These are phyloP conservation scores for Atta cephalotes DNA, from an alignment of 1,140 invertebrate species.

Conservation along the genomic window DNA sequence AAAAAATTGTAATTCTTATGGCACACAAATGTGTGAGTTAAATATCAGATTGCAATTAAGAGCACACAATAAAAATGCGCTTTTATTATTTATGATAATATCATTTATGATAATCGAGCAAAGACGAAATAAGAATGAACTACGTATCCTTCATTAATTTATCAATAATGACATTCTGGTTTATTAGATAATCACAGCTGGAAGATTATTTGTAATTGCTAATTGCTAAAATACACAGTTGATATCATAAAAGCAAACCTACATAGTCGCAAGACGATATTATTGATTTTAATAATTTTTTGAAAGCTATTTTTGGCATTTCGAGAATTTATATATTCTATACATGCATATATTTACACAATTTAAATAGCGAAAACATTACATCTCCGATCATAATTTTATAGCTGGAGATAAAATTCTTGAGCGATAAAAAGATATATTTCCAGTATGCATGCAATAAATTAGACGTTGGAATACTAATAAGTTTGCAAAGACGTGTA, in stretches of 20 bases:
- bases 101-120: conserved; percentile 57
- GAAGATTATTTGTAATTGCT: conserved; percentile 78
- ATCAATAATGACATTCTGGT: conserved; percentile 70
- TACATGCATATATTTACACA: background rate
- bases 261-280: conserved; percentile 54
- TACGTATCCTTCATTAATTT: conserved; percentile 54
- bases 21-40: background rate
- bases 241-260: conserved; percentile 34
- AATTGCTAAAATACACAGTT: conserved; percentile 69
- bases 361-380: conserved; percentile 4
- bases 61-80: conserved; percentile 26
- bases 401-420: background rate
- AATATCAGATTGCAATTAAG: conserved; percentile 3
- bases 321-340: background rate
- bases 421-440: conserved; percentile 15
- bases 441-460: conserved; percentile 19
- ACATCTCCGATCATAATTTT: background rate
- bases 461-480: conserved; percentile 36
- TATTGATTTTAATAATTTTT: conserved; percentile 27
- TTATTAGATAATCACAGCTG: conserved; percentile 69
- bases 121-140: conserved; percentile 10
- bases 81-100: conserved; percentile 55
- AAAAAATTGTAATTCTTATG: background rate
- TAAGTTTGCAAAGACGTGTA: conserved; percentile 13
- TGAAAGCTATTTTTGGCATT: background rate